Base-by-base conservation (phyloP, 2,888 invertebrate genomes). In the Sabellastarte sp. region DNA sequence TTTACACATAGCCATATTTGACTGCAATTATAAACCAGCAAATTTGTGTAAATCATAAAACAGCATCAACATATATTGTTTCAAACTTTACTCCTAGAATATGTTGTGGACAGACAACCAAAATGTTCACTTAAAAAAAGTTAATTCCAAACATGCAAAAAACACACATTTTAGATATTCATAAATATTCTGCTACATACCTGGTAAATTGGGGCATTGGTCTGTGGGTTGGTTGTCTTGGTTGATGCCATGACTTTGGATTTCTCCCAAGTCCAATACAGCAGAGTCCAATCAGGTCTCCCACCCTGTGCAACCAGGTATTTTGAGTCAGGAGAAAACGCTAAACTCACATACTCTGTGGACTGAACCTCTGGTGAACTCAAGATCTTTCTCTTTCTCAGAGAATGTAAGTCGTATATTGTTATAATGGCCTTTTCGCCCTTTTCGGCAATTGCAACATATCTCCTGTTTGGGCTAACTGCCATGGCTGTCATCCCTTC, bases 291-390 rank as follows among this genome's bases (percentile, higher is more conserved):
- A 80, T 93, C 93, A 0, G 94, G 93, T 67, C 90, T 90, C 1
- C 91, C 91, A 0, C 92, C 91, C 32, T 95, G 88, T 0, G 91
- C 89, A 1, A 91, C 89, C 15, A 96, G 81, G 70, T 90, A 90
- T 79, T 91, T 91, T 1, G 90, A 92, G 80, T 95, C 95, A 66
- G 87, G 89, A 0, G 92, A 91, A 76, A 96, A 94, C 32, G 89
- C 88, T 0, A 93, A 85, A 63, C 89, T 89, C 15, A 89, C 89
- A 77, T 90, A 91, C 76, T 89, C 89, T 62, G 85, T 87, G 0
- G 90, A 77, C 53, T 75, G 72, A 10, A 84, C 77, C 68, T 85
- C 85, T 29, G 76, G 72, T 41, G 82, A 80, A 60, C 78, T 81
- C 33, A 86, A 70, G 2, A 82, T 78, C 67, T 85, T 85, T 52